Percentiles rank a stretch among this genome's conserved stretches.
Conservation (phyloP, 2,797 vertebrate genomes). For the Holocentrus rufus region DNA sequence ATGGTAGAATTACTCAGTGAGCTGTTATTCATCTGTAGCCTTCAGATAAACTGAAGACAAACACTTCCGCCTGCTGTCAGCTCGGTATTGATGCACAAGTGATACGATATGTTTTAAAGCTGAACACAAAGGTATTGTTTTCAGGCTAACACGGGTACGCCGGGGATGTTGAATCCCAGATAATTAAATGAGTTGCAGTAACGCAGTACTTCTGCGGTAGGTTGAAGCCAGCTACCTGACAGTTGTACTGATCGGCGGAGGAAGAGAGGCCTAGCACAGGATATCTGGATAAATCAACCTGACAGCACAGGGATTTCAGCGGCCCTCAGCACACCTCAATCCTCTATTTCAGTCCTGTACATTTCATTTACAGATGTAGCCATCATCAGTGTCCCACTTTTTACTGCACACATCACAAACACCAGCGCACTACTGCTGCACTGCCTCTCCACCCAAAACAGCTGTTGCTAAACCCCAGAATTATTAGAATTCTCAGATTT, state of each 20-base stretch:
- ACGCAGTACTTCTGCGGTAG: conserved; percentile 9
- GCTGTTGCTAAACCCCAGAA: conserved; percentile 3
- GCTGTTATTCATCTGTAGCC: background rate
- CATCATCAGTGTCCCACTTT: conserved; percentile 42
- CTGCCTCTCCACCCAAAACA: background rate
- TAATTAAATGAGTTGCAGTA: conserved; percentile 29
- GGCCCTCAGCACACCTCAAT: conserved; percentile 58
- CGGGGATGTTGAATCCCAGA: conserved; percentile 14
- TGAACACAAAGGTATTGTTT: background rate
- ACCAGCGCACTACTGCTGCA: background rate
- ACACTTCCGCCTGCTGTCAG: background rate
- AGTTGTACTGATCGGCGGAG: conserved; percentile 56
- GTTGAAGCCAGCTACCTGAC: conserved; percentile 62
- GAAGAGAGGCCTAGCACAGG: conserved; percentile 62
- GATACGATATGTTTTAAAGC: conserved; percentile 1
- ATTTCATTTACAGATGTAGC: conserved; percentile 74
- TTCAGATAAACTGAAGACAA: background rate
- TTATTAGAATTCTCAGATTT: background rate
- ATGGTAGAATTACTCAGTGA: conserved; percentile 24
- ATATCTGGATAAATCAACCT: conserved; percentile 73
- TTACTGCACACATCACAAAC: conserved; percentile 47
- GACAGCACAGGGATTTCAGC: conserved; percentile 71
- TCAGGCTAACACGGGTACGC: background rate
- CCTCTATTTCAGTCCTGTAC: conserved; percentile 52
- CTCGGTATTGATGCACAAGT: background rate